Conservation (phyloP, 92 coral and sea anemone species). For the Nematostella vectensis region DNA sequence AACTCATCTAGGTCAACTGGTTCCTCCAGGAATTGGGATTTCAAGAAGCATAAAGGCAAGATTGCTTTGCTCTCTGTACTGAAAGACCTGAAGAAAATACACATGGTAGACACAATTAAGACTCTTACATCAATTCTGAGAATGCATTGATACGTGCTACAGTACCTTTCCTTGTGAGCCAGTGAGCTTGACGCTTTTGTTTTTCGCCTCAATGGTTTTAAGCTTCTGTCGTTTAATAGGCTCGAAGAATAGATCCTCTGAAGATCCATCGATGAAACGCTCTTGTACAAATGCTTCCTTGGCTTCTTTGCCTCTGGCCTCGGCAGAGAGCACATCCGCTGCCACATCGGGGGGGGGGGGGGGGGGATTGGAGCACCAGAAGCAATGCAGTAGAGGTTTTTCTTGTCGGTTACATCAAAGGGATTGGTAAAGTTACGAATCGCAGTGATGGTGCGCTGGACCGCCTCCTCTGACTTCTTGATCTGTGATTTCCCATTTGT, state of each 20-base stretch:
- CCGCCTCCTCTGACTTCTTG: slow-evolving; percentile 31
- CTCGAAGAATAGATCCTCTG: slow-evolving; percentile 35
- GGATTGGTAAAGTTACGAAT: slow-evolving; percentile 41
- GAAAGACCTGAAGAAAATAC: slow-evolving; percentile 25
- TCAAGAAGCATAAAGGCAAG: slow-evolving; percentile 34
- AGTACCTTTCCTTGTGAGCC: slow-evolving; percentile 58
- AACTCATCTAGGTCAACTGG: slow-evolving; percentile 37
- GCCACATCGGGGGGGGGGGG: slow-evolving; percentile 20
- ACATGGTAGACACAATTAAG: slow-evolving; percentile 12
- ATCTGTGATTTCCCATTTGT: slow-evolving; percentile 43
- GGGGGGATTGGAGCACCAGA: slow-evolving; percentile 45
- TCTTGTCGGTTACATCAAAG: slow-evolving; percentile 24
- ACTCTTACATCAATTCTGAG: background rate
- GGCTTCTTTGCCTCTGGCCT: slow-evolving; percentile 38
- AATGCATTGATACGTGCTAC: slow-evolving; percentile 5
- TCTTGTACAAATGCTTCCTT: slow-evolving; percentile 29
- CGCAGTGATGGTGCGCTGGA: slow-evolving; percentile 25
- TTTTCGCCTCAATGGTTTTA: slow-evolving; percentile 39
- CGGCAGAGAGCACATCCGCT: slow-evolving; percentile 14
- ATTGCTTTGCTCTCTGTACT: slow-evolving; percentile 43
- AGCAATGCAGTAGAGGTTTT: slow-evolving; percentile 27
- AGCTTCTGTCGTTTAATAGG: slow-evolving; percentile 37
- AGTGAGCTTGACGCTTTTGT: slow-evolving; percentile 43
- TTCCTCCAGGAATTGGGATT: slow-evolving; percentile 36
- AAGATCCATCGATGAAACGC: slow-evolving; percentile 23